Evolutionary conservation across 2,888 invertebrate genomes (phyloP).

Genomic region (Parelbella ahira): DNA sequence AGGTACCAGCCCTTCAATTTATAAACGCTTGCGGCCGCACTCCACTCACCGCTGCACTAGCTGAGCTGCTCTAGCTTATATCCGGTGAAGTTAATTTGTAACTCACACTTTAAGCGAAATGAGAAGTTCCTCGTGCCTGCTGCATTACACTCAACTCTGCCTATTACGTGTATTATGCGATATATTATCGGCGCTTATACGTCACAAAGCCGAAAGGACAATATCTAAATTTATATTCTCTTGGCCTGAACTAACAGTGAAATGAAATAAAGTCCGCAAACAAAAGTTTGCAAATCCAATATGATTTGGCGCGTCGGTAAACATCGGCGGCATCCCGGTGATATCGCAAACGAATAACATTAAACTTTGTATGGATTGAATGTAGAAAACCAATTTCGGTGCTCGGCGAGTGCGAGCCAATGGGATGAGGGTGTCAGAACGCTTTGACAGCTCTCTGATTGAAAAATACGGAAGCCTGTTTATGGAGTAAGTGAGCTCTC

Average conservation of each 20-base stretch:
- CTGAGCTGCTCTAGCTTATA: constrained; percentile 49
- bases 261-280: constrained; percentile 80
- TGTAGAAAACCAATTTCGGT: constrained; percentile 82
- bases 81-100: constrained; percentile 70
- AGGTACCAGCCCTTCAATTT: constrained; percentile 80
- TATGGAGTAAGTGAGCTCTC: constrained; percentile 73
- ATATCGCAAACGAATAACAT: constrained; percentile 81
- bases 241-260: constrained; percentile 75
- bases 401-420: constrained; percentile 80
- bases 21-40: constrained; percentile 74
- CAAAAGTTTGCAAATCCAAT: constrained; percentile 81
- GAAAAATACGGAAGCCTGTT: constrained; percentile 82
- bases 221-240: constrained; percentile 74
- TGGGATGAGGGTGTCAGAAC: constrained; percentile 82
- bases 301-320: constrained; percentile 79
- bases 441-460: constrained; percentile 83
- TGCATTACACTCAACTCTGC: constrained; percentile 5
- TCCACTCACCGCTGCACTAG: constrained; percentile 45
- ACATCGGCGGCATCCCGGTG: constrained; percentile 80
- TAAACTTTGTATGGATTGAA: constrained; percentile 82
- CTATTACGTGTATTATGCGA: constrained; percentile 8
- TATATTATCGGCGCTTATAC: constrained; percentile 40
- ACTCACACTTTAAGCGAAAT: constrained; percentile 42
- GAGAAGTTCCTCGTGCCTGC: constrained; percentile 15
- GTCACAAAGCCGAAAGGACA: constrained; percentile 52